phyloP scores from a whole-genome alignment of 2,113 vertebrate species.

The Acinonyx jubatus region DNA sequence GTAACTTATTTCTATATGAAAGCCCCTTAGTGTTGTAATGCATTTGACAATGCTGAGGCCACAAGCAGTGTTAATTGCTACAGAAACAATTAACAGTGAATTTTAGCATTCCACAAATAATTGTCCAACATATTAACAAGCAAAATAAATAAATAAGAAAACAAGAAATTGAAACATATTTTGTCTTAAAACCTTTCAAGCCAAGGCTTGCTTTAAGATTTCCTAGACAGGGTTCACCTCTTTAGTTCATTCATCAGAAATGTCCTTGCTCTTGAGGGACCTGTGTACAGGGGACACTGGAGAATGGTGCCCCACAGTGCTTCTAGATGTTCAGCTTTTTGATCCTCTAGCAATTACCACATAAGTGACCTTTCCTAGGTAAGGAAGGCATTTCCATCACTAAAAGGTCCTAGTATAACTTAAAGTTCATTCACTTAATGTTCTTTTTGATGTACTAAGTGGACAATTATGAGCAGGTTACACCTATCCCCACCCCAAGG shows the following conservation, averaged over 20 bases:
- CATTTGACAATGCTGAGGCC: not conserved
- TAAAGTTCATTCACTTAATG: not conserved
- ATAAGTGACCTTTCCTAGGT: not conserved
- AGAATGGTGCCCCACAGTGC: not conserved
- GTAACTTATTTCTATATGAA: not conserved
- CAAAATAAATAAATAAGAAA: not conserved
- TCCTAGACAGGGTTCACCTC: not conserved
- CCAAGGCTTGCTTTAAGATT: not conserved
- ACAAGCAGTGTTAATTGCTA: not conserved
- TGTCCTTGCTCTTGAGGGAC: not conserved
- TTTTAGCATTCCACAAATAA: not conserved
- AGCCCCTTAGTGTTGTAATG: not conserved
- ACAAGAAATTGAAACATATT: not conserved
- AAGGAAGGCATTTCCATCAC: not conserved
- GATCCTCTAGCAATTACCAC: not conserved
- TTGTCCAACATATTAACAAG: not conserved
- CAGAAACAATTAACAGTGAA: not conserved
- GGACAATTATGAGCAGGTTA: not conserved
- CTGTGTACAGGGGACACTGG: fast-evolving
- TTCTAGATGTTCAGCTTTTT: not conserved
- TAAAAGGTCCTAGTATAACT: not conserved
- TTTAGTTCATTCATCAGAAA: not conserved
- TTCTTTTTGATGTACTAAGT: not conserved
- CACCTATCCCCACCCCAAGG: not conserved
- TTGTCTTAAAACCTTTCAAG: not conserved